Evolutionary conservation across 2,113 vertebrate genomes (phyloP).

Genomic region (Pampusana beccarii): DNA sequence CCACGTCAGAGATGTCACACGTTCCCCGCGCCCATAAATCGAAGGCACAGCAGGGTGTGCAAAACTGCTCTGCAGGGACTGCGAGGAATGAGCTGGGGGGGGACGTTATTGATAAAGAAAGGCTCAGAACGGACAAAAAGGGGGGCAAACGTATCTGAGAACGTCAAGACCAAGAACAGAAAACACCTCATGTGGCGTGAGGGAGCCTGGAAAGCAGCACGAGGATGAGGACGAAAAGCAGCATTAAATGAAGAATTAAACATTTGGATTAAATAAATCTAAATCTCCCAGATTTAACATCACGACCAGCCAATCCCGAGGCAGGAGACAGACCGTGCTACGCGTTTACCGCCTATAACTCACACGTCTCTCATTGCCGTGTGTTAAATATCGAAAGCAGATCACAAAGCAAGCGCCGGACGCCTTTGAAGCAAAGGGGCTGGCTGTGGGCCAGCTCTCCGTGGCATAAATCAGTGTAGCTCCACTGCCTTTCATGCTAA

Average conservation of each 20-base stretch:
- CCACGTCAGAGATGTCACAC: accelerated
- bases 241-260: not conserved
- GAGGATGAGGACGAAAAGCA: not conserved
- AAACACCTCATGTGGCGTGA: accelerated
- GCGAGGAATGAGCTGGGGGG: too few species aligned
- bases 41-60: not conserved
- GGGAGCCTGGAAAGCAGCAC: not conserved
- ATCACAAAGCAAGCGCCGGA: not conserved
- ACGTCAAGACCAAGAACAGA: accelerated
- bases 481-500: conserved; percentile 34
- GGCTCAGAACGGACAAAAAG: not conserved
- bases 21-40: accelerated
- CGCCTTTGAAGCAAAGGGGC: conserved; percentile 35
- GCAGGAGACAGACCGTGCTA: not conserved
- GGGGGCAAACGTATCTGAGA: not conserved
- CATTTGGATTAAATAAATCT: not conserved
- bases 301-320: not conserved
- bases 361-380: not conserved
- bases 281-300: not conserved
- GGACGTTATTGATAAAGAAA: accelerated
- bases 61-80: not conserved
- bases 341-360: not conserved
- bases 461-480: not conserved
- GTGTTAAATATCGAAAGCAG: not conserved
- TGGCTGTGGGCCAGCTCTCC: conserved; percentile 44